These are phyloP conservation scores for Thysanoteuthis rhombus DNA, from an alignment of 2,888 invertebrate genomes.

Conservation along the genomic window DNA sequence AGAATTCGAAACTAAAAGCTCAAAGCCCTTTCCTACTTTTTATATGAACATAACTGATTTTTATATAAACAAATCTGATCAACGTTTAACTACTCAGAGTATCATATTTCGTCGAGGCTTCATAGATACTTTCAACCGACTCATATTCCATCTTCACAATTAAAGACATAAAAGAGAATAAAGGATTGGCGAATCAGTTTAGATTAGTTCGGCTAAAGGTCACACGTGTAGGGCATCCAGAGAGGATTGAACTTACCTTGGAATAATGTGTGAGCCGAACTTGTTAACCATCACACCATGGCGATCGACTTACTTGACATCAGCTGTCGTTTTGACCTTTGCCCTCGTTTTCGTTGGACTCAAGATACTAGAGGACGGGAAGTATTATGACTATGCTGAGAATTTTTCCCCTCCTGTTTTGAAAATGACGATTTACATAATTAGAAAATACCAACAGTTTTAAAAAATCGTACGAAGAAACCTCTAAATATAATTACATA, in stretches of 20 bases:
- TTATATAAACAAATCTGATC: too few relatives aligned
- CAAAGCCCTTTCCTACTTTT: neutral
- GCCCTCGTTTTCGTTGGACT: too few relatives aligned
- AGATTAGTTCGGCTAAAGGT: neutral
- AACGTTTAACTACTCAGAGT: neutral
- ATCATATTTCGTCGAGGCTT: neutral
- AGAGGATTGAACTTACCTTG: neutral
- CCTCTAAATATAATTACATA: too few relatives aligned
- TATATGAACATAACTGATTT: neutral
- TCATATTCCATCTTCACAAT: neutral
- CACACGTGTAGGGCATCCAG: neutral
- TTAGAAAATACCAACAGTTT: too few relatives aligned
- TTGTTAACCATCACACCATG: neutral
- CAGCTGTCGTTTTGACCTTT: neutral
- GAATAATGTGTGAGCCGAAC: neutral
- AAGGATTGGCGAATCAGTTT: neutral
- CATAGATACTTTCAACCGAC: neutral
- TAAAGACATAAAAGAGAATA: neutral
- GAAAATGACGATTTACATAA: too few relatives aligned
- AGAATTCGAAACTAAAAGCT: too few relatives aligned
- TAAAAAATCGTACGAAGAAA: too few relatives aligned
- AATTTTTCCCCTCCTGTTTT: too few relatives aligned
- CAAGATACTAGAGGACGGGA: too few relatives aligned
- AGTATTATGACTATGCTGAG: too few relatives aligned
- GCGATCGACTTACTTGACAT: neutral